Evolutionary conservation across 2,113 vertebrate genomes (phyloP), one percentile per base, ranked within the genome.

Genomic region (Pterocles burchelli): DNA sequence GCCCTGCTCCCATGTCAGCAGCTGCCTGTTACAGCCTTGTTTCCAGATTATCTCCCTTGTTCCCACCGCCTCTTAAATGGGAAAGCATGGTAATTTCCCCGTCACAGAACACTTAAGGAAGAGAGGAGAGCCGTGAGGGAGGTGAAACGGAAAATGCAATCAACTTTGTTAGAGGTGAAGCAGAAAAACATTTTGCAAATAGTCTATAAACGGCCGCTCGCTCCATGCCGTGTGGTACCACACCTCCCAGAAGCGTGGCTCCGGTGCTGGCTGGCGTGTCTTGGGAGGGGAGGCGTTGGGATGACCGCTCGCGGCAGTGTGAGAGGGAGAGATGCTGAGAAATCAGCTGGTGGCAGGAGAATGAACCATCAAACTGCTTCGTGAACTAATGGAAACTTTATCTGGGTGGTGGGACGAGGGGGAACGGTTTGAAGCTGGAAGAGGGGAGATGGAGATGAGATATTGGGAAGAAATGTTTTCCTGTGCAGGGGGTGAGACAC

Each of bases 131-230:
- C 67, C 2, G 4, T 88, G 90, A 95, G 92, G 94, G 80, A 95
- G 77, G 82, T 96, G 93, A 96, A 87, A 95, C 36, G 88, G 96
- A 96, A 95, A 90, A 93, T 49, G 81, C 84, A 79, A 93, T 92
- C 90, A 87, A 8, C 70, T 94, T 94, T 63, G 88, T 81, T 77
- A 61, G 92, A 96, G 95, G 71, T 81, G 93, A 96, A 95, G 92
- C 89, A 95, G 89, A 95, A 97, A 84, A 93, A 41, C 67, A 79
- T 82, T 96, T 89, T 67, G 77, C 90, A 70, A 51, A 52, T 63
- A 61, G 71, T 78, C 41, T 41, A 71, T 91, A 75, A 90, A 72
- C 80, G 55, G 73, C 62, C 5, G 10, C 68, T 93, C 88, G 55
- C 78, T 91, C 78, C 55, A 26, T 63, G 73, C 72, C 1, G 77